Evolutionary conservation across 2,797 vertebrate species (phyloP), one percentile per base, ranked within the genome.

Genomic region (Thripadectes ignobilis): DNA sequence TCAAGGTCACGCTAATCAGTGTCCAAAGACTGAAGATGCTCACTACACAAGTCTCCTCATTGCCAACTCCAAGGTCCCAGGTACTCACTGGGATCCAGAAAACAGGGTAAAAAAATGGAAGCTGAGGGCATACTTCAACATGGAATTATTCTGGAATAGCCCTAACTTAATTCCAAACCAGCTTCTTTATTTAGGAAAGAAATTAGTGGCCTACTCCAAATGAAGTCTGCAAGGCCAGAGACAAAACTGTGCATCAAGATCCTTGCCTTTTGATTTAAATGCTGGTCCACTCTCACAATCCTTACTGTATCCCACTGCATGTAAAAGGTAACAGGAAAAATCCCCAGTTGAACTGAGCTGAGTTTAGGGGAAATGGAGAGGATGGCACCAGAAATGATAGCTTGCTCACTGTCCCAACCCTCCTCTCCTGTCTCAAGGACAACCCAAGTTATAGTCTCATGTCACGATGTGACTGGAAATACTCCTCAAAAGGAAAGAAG

Each of bases 1-100:
- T 16, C 69, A 22, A 77, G 38, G 54, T 55, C 48, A 27, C 0
- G 0, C 7, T 13, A 16, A 36, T 2, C 10, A 19, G 38, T 12
- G 34, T 52, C 14, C 2, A 0, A 77, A 77, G 38, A 12, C 15
- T 23, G 30, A 68, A 51, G 24, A 17, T 20, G 41, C 21, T 73
- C 48, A 10, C 14, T 3, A 41, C 4, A 52, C 6, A 69, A 45
- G 6, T 8, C 43, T 67, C 63, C 71, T 43, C 65, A 43, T 2
- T 23, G 11, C 20, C 45, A 48, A 3, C 49, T 63, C 55, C 48
- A 74, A 46, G 41, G 18, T 59, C 22, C n/a, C 62, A 75, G 27
- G 49, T 36, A 39, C 51, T 54, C 12, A 62, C 20, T 23, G 38
- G 45, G 20, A 59, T 9, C 36, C 69, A 73, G 38, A 54, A 87